Evolutionary conservation across 1,140 invertebrate species (phyloP).

Genomic region (Odontomachus brunneus): DNA sequence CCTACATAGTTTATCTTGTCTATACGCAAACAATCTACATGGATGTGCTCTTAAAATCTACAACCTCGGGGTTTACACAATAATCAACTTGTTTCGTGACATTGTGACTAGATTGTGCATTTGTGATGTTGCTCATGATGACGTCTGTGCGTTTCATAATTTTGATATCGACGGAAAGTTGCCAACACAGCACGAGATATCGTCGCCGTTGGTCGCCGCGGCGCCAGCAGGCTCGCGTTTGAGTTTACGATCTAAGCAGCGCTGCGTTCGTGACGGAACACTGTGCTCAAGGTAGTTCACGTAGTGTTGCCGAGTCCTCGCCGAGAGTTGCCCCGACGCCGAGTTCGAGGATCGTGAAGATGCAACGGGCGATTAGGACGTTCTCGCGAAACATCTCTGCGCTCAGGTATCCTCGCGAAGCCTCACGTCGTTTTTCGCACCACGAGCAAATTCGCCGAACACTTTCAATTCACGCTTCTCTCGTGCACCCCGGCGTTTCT

Average conservation of each 20-base stretch:
- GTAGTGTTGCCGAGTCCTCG: slow-evolving; percentile 13
- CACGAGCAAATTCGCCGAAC: neutral
- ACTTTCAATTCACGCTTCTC: neutral
- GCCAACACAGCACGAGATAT: too few relatives aligned
- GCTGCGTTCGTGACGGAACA: slow-evolving; percentile 30
- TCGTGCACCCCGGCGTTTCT: slow-evolving; percentile 20
- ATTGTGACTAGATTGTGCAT: too few relatives aligned
- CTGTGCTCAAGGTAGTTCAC: neutral
- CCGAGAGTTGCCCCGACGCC: neutral
- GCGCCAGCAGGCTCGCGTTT: neutral
- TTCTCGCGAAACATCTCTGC: slow-evolving; percentile 79
- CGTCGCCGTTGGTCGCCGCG: neutral
- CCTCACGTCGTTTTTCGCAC: neutral
- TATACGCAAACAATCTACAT: too few relatives aligned
- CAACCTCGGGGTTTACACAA: too few relatives aligned
- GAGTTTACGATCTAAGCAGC: slow-evolving; percentile 23
- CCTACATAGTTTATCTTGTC: too few relatives aligned
- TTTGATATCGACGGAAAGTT: too few relatives aligned
- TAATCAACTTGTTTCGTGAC: too few relatives aligned
- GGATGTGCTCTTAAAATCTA: too few relatives aligned
- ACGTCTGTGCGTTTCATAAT: too few relatives aligned
- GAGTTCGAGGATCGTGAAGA: slow-evolving; percentile 54
- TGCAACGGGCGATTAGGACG: slow-evolving; percentile 75
- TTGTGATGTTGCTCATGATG: too few relatives aligned
- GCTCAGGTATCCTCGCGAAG: slow-evolving; percentile 75